Evolutionary conservation across 2,888 invertebrate genomes (phyloP).

Genomic region (Alviniconcha strummeri): DNA sequence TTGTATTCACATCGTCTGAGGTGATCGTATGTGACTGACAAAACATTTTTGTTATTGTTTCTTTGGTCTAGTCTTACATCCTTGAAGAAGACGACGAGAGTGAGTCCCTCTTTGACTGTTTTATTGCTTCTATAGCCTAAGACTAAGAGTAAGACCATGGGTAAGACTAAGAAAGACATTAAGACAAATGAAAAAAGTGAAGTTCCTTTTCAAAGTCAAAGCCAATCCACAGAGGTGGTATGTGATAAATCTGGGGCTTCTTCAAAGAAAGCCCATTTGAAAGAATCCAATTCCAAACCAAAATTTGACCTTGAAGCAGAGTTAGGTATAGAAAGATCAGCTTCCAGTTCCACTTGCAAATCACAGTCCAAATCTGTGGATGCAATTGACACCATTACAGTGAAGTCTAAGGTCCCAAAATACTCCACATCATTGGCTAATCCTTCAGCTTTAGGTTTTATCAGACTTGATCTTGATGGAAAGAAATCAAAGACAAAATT

Average conservation of each 20-base stretch:
- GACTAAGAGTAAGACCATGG: too few species aligned
- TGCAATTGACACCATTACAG: neutral
- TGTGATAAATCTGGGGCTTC: neutral
- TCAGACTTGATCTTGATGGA: neutral
- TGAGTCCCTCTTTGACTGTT: too few species aligned
- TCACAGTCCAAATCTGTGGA: neutral
- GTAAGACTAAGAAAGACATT: too few species aligned
- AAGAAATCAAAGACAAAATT: neutral
- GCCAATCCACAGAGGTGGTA: neutral
- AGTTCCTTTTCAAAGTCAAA: neutral
- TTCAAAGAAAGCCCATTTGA: neutral
- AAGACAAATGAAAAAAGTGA: too few species aligned
- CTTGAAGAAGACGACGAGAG: too few species aligned
- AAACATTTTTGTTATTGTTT: too few species aligned
- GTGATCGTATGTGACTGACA: too few species aligned
- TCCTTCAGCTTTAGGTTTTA: neutral
- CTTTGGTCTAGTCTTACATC: too few species aligned
- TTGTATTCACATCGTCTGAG: too few species aligned
- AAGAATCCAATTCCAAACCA: neutral
- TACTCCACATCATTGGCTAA: neutral
- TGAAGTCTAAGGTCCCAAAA: neutral
- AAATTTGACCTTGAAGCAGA: conserved; percentile 18
- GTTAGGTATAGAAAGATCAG: neutral
- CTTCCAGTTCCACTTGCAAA: neutral
- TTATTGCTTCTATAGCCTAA: too few species aligned